These are phyloP conservation scores for Limnephilus marmoratus DNA, from an alignment of 2,888 invertebrate genomes.

Conservation along the genomic window DNA sequence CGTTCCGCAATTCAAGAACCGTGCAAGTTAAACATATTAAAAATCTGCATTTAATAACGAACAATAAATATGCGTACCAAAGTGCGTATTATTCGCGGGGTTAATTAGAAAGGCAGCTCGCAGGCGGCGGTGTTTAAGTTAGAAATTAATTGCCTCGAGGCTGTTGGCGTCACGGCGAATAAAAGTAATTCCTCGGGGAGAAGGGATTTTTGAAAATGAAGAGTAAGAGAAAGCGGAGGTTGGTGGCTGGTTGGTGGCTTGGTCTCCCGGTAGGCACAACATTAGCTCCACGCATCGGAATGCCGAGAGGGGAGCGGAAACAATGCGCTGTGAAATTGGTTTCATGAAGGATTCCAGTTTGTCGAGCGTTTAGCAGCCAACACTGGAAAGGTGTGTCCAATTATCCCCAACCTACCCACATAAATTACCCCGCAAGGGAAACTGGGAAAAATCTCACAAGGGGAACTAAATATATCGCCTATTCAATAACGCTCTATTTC, in stretches of 20 bases:
- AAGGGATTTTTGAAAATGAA: slow-evolving; percentile 48
- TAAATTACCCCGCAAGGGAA: slow-evolving; percentile 59
- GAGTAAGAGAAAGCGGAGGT: slow-evolving; percentile 16
- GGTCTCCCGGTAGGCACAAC: not conserved
- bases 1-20: not conserved
- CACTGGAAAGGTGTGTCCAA: slow-evolving; percentile 65
- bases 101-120: slow-evolving; percentile 16
- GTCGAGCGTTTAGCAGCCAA: slow-evolving; percentile 57
- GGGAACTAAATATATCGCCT: slow-evolving; percentile 47
- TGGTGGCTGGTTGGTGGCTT: slow-evolving; percentile 6
- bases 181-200: slow-evolving; percentile 31
- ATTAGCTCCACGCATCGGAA: slow-evolving; percentile 42
- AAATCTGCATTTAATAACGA: slow-evolving; percentile 35
- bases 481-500: slow-evolving; percentile 15
- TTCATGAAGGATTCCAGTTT: slow-evolving; percentile 56
- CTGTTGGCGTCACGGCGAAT: slow-evolving; percentile 22
- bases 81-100: slow-evolving; percentile 11
- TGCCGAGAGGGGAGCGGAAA: slow-evolving; percentile 52
- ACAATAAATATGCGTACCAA: slow-evolving; percentile 12
- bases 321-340: slow-evolving; percentile 56
- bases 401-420: slow-evolving; percentile 59
- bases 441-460: slow-evolving; percentile 18
- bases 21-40: slow-evolving; percentile 19
- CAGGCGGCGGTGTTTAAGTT: slow-evolving; percentile 32
- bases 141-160: slow-evolving; percentile 25